Evolutionary conservation across 2,113 vertebrate genomes (phyloP), one percentile per base, ranked within the genome.

Genomic region (Diadophis punctatus): DNA sequence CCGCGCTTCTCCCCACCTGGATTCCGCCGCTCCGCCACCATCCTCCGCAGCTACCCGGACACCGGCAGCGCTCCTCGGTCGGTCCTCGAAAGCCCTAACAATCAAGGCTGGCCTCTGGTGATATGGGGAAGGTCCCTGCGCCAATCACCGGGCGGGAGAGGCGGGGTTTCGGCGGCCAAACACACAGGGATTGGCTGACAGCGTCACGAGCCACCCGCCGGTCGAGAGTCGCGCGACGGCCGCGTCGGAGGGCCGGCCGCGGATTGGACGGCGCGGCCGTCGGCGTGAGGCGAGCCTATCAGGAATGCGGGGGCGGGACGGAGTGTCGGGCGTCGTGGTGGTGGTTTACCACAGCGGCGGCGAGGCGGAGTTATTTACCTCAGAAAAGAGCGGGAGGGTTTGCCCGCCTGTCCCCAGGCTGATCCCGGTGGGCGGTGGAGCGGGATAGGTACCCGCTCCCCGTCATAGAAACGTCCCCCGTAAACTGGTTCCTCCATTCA

Each of bases 371-470:
- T 53, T 53, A 53, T 53, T 53, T 53, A 53, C 52, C 52, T 53
- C 52, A 52, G 51, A 52, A 52, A 8, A 9, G 27, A 63, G 10
- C 10, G 58, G 30, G 30, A 34, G 63, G 30, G 4, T 34, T n/a
- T 7, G 63, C 5, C 1, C 5, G 14, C 30, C 63, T 74, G 12
- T 34, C 1, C n/a, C 14, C 68, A 3, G 68, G n/a, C n/a, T 18
- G 68, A 34, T 74, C 2, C n/a, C 68, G 16, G 68, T 20, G 5
- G n/a, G n/a, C 60, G 30, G 63, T 16, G 4, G 30, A 11, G 2
- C 6, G n/a, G n/a, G 68, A 68, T n/a, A 68, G 4, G 3, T n/a
- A 16, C 0, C 1, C 3, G 1, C 49, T 0, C 12, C 12, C 63
- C n/a, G 14, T 3, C 60, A 34, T 16, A 12, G 3, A 34, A 34